Evolutionary conservation across 2,797 vertebrate species (phyloP).

Genomic region (Gymnoscopelus microlampas): DNA sequence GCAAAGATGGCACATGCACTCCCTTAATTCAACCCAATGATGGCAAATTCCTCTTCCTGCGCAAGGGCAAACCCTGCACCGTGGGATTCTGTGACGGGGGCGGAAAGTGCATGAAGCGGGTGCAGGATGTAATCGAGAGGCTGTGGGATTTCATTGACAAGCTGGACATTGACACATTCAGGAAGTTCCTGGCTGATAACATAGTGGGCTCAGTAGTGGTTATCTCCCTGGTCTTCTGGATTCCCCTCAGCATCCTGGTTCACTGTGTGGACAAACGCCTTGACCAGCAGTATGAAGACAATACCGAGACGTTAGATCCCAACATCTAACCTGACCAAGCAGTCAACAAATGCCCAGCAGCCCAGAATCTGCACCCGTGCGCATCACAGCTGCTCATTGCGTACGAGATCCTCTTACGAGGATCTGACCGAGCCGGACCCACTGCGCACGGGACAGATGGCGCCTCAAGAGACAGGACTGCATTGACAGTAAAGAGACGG

Average conservation of each 20-base stretch:
- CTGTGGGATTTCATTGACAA: conserved; percentile 99
- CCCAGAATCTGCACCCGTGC: no score
- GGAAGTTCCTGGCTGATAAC: conserved; percentile 97
- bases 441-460: no score
- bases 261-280: conserved; percentile 98
- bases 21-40: conserved; percentile 70
- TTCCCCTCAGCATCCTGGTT: conserved; percentile 97
- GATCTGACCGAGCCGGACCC: no score
- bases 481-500: no score
- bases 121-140: conserved; percentile 96
- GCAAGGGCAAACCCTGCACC: conserved; percentile 97
- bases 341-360: no score
- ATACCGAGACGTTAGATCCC: conserved; percentile 79
- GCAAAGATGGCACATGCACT: conserved; percentile 78
- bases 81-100: conserved; percentile 94
- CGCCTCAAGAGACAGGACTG: no score
- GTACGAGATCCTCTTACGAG: no score
- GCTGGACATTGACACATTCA: conserved; percentile 96
- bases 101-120: conserved; percentile 97
- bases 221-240: conserved; percentile 97
- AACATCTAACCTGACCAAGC: no score
- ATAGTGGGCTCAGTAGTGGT: conserved; percentile 98
- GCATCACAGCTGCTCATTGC: no score
- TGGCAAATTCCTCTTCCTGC: conserved; percentile 84
- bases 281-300: conserved; percentile 94